Evolutionary conservation across 2,888 invertebrate species (phyloP).

Genomic region (Mylabris sibirica): DNA sequence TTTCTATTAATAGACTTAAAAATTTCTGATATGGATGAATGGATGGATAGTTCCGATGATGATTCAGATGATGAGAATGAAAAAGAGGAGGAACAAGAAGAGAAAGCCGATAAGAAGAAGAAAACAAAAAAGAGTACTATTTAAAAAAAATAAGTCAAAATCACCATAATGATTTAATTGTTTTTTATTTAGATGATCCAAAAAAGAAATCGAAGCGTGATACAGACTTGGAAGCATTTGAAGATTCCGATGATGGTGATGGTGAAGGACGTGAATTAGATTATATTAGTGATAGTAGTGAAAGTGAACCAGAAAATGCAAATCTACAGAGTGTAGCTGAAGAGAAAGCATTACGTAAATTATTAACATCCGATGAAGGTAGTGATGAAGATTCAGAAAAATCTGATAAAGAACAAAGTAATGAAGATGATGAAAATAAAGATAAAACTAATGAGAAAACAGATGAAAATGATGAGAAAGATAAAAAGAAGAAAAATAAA

Average conservation of each 20-base stretch:
- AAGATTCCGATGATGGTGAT: constrained; percentile 97
- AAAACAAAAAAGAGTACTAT: constrained; percentile 60
- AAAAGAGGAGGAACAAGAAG: constrained; percentile 71
- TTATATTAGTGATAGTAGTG: constrained; percentile 84
- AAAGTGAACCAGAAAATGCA: constrained; percentile 84
- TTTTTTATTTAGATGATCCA: constrained; percentile 36
- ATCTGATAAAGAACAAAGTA: constrained; percentile 72
- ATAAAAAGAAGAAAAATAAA: constrained; percentile 70
- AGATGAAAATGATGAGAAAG: constrained; percentile 64
- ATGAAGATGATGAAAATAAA: constrained; percentile 74
- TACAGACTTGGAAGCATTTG: constrained; percentile 88
- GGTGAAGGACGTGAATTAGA: constrained; percentile 94
- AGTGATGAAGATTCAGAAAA: constrained; percentile 85
- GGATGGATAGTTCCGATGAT: constrained; percentile 83
- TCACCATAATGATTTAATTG: constrained; percentile 2
- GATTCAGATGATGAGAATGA: constrained; percentile 79
- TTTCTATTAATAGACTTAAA: constrained; percentile 70
- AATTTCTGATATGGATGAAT: constrained; percentile 94
- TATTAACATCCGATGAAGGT: constrained; percentile 88
- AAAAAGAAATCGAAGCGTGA: constrained; percentile 80
- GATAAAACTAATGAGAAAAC: constrained; percentile 75
- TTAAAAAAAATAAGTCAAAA: constrained; percentile 15
- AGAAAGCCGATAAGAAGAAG: constrained; percentile 68
- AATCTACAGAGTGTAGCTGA: constrained; percentile 78
- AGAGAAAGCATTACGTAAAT: constrained; percentile 73